Evolutionary conservation across 2,888 invertebrate genomes (phyloP), one percentile per base, ranked within the genome.

Genomic region (Phlogophora meticulosa): DNA sequence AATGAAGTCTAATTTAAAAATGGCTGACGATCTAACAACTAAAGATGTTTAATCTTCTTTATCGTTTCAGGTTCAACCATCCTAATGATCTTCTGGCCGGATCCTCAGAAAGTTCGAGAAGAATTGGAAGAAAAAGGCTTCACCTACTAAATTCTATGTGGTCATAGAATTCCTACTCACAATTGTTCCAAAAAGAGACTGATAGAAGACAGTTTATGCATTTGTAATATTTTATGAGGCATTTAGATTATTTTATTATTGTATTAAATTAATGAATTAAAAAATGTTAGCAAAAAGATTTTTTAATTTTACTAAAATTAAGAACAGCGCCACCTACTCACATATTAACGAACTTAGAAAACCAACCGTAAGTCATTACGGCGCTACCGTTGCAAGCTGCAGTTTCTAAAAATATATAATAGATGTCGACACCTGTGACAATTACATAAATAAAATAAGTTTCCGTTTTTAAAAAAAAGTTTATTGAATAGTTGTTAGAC

Each of bases 51-150:
- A 9, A 2, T 51, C 38, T 55, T 57, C 17, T 32, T 56, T 63
- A 36, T 60, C 68, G 22, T 90, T 87, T 4, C 89, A 95, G 95
- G 90, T 1, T 91, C 95, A 17, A 92, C 91, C 1, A 55, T 93
- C 7, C 82, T 95, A 0, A 92, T 95, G 90, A 40, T 90, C 4
- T 92, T 95, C 58, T 95, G 95, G 95, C 95, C 95, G 0, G 89
- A 91, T 57, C 93, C 94, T 0, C 90, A 92, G 43, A 87, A 87
- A 66, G 90, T 95, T 20, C 83, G 94, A 52, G 87, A 87, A 53
- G 84, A 90, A 76, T 90, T 95, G 88, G 94, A 94, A 74, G 80
- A 85, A 49, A 90, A 87, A 76, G 95, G 95, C 9, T 85, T 94
- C 11, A 87, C 92, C 7, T 95, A 93, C 80, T 95, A 84, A 68